A percentile compares a stretch with the other conserved stretches of the same genome.
Conservation (phyloP, 2,797 vertebrate species). For the Pagetopsis macropterus region DNA sequence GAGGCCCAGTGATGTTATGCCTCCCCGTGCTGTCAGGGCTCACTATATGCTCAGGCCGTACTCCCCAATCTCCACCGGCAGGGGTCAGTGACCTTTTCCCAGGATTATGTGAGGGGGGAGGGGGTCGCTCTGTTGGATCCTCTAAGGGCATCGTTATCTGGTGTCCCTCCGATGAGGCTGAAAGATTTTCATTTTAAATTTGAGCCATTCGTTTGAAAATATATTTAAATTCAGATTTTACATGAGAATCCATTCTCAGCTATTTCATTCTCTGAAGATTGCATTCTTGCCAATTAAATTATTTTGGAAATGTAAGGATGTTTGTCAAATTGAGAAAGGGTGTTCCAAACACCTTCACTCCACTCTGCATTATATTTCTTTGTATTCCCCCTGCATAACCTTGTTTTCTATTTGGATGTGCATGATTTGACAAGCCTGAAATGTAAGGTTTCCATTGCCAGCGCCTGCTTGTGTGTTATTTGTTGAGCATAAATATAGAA, state of each 20-base stretch:
- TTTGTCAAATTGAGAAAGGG: background rate
- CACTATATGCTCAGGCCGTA: constrained; percentile 59
- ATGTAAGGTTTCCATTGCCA: too few species aligned
- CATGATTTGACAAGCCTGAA: too few species aligned
- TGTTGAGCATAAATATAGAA: too few species aligned
- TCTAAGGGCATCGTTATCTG: constrained; percentile 52
- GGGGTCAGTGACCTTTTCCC: constrained; percentile 67
- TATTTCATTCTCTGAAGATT: background rate
- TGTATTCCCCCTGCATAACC: too few species aligned
- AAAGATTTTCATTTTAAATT: constrained; percentile 18
- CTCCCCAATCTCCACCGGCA: constrained; percentile 50
- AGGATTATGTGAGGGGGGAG: constrained; percentile 29
- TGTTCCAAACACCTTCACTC: background rate
- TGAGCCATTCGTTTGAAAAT: background rate
- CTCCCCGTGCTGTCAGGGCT: constrained; percentile 66
- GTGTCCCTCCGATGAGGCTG: constrained; percentile 45
- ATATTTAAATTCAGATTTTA: background rate
- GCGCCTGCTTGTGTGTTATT: too few species aligned
- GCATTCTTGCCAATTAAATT: background rate
- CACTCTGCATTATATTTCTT: too few species aligned
- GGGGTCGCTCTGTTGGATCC: constrained; percentile 22
- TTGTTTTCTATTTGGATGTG: too few species aligned
- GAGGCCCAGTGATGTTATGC: constrained; percentile 58
- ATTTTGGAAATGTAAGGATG: background rate
- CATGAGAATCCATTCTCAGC: background rate